Base-by-base conservation (phyloP, 2,888 invertebrate species). In the Hofmannophila pseudospretella region DNA sequence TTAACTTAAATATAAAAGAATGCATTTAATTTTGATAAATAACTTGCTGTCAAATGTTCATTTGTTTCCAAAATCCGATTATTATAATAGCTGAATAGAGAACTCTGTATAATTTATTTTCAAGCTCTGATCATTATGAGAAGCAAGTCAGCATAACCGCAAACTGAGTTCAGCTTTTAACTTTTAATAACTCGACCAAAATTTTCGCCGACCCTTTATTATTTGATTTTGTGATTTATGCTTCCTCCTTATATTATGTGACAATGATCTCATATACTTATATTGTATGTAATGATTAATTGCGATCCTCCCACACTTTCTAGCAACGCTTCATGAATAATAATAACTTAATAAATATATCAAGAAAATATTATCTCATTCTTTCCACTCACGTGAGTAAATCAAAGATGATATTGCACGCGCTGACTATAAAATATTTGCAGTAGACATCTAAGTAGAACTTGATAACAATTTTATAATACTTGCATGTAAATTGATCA, bases 121-220 rank as follows among this genome's bases (percentile, higher is more conserved):
- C 37, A 44, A 38, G 31, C 20, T 35, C 36, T 40, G 40, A 50
- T 49, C 39, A 50, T 53, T 53, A 42, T 44, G 42, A 37, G n/a
- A n/a, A n/a, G 41, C 34, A 35, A 47, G 43, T 55, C 47, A 47
- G 50, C 47, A 34, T 42, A 44, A 39, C 44, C 36, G 39, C 39
- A 42, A 46, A 45, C 51, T 43, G 34, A 44, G 41, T 43, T 48
- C 45, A 50, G 49, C 52, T 40, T 36, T 50, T 44, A 51, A 54
- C 48, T 49, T 47, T 46, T 42, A 47, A 27, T 37, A 32, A 37
- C 22, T 32, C 22, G 2, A 29, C 26, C 32, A 14, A 22, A 39
- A 27, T 22, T 45, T 49, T 45, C 42, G 33, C 38, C 31, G 37
- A 41, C 45, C 44, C 49, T 53, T 49, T 49, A 53, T 51, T 44